These are phyloP conservation scores for Epinotia nisella DNA, from an alignment of 2,888 invertebrate genomes.

Conservation along the genomic window DNA sequence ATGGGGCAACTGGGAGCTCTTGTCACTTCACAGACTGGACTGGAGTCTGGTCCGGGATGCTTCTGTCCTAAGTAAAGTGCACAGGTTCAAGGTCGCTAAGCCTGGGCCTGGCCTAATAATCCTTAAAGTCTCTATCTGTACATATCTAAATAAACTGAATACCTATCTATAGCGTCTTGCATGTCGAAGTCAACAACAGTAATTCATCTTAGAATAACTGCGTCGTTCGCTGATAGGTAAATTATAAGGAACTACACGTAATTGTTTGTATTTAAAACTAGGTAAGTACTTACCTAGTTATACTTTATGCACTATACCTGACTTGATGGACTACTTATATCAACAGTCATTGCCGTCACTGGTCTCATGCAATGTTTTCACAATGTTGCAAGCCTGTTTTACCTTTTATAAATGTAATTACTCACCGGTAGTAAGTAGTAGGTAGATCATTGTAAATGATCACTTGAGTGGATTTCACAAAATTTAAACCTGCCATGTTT, in stretches of 20 bases:
- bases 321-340: not conserved
- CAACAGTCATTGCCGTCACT: not conserved
- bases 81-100: no score
- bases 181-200: not conserved
- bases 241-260: not conserved
- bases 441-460: not conserved
- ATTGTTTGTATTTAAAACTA: not conserved
- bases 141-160: no score
- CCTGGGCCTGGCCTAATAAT: no score
- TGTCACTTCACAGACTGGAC: no score
- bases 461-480: no score
- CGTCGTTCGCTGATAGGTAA: not conserved
- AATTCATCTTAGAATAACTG: not conserved
- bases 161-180: no score
- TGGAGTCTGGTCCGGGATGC: no score
- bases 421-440: not conserved
- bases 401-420: not conserved
- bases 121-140: no score
- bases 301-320: no score
- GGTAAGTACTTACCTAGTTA: not conserved
- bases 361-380: slow-evolving; percentile 4
- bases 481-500: no score
- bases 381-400: slow-evolving; percentile 16
- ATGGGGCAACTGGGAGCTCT: no score
- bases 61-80: no score